These are phyloP conservation scores for Agrenia bidenticulata DNA, from an alignment of 2,888 invertebrate genomes.

Conservation along the genomic window DNA sequence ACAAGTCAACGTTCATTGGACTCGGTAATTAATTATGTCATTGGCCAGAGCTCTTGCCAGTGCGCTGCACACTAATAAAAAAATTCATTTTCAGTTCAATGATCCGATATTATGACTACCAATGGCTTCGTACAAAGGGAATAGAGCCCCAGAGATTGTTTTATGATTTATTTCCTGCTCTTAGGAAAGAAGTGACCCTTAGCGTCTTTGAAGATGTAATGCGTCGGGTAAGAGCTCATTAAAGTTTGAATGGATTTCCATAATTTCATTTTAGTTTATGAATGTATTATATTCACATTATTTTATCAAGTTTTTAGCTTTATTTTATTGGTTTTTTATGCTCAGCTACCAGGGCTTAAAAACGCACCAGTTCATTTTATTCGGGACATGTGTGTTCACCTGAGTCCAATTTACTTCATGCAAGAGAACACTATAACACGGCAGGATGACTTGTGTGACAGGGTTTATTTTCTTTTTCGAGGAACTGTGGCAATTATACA, in stretches of 20 bases:
- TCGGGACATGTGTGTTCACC: constrained; percentile 28
- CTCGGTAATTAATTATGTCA: too few relatives aligned
- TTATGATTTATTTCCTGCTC: constrained; percentile 30
- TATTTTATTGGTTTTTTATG: too few relatives aligned
- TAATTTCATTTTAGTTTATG: background rate
- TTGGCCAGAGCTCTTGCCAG: too few relatives aligned
- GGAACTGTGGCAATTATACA: constrained; percentile 17
- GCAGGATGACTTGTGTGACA: constrained; percentile 34
- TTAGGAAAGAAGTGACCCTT: constrained; percentile 35
- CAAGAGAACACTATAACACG: constrained; percentile 29
- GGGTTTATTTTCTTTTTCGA: constrained; percentile 33
- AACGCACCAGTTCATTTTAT: constrained; percentile 24
- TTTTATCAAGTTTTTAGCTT: background rate
- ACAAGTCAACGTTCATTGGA: constrained; percentile 17
- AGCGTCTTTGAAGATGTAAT: constrained; percentile 36
- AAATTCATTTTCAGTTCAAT: constrained; percentile 27
- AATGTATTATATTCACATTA: background rate
- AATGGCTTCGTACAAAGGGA: constrained; percentile 36
- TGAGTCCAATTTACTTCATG: constrained; percentile 32
- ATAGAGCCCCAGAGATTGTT: constrained; percentile 39
- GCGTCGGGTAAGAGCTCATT: constrained; percentile 16
- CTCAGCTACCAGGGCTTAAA: constrained; percentile 29
- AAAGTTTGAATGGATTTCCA: too few relatives aligned
- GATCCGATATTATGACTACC: constrained; percentile 33
- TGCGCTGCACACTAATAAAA: background rate